These are phyloP conservation scores for Entomyzon cyanotis DNA, from an alignment of 2,113 vertebrate species.

Conservation along the genomic window DNA sequence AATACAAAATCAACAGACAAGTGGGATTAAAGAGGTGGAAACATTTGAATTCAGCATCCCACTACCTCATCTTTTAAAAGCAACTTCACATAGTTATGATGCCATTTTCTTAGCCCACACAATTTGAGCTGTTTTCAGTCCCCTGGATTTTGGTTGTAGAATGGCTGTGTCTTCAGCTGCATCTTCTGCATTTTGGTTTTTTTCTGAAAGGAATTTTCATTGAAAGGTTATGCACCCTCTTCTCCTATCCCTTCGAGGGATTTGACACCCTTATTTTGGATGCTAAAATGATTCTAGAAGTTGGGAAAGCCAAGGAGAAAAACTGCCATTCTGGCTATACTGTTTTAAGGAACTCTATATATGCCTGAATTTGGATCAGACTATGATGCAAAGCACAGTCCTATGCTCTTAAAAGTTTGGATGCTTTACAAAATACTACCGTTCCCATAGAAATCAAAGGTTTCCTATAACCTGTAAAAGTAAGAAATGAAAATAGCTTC, in stretches of 20 bases:
- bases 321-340: not conserved
- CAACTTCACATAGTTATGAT: not conserved
- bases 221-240: not conserved
- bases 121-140: not conserved
- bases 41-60: constrained; percentile 9
- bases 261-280: not conserved
- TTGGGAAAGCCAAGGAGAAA: not conserved
- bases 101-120: constrained; percentile 3
- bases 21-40: not conserved
- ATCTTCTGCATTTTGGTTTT: not conserved
- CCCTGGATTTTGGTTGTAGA: constrained; percentile 11
- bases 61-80: constrained; percentile 14
- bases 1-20: not conserved
- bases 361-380: not conserved
- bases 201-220: not conserved
- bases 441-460: constrained; percentile 35
- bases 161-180: not conserved
- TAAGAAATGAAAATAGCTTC: constrained; percentile 25
- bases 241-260: not conserved
- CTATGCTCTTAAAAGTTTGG: not conserved
- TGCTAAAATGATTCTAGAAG: not conserved
- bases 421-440: constrained; percentile 20
- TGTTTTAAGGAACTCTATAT: not conserved
- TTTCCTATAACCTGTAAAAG: constrained; percentile 27
- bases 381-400: not conserved